Conservation (phyloP, 1,140 invertebrate genomes). For the Polypedilum pembai region DNA sequence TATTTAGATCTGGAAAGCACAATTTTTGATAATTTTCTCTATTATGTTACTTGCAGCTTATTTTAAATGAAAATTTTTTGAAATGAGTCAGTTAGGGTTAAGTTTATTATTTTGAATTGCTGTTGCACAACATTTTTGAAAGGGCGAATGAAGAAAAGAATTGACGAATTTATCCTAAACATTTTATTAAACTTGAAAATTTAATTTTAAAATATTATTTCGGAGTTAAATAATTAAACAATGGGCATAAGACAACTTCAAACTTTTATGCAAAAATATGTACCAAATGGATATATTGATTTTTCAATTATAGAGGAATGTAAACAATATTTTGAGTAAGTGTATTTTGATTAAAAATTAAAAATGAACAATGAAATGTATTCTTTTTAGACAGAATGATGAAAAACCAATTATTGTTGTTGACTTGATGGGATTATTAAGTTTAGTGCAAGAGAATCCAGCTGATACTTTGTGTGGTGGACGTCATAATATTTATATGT, state of each 20-base stretch:
- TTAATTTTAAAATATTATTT: background rate
- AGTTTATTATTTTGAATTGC: background rate
- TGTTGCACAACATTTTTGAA: background rate
- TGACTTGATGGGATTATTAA: background rate
- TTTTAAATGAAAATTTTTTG: background rate
- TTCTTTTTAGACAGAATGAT: background rate
- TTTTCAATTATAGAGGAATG: background rate
- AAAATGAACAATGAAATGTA: no score
- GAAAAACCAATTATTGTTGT: background rate
- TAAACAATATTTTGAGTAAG: background rate
- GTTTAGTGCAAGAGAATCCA: background rate
- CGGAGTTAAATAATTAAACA: background rate
- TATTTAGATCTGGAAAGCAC: constrained; percentile 31
- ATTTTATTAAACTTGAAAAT: background rate
- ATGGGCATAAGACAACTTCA: background rate
- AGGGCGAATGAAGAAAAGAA: background rate
- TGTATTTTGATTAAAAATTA: no score
- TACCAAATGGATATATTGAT: background rate
- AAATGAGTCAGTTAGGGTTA: background rate
- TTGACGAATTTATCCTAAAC: no score
- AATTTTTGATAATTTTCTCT: background rate
- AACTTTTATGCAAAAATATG: background rate
- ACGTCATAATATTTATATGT: background rate
- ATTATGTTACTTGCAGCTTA: background rate
- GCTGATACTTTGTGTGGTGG: background rate